phyloP scores from a whole-genome alignment of 2,888 invertebrate species.

The Ctenicera cuprea region DNA sequence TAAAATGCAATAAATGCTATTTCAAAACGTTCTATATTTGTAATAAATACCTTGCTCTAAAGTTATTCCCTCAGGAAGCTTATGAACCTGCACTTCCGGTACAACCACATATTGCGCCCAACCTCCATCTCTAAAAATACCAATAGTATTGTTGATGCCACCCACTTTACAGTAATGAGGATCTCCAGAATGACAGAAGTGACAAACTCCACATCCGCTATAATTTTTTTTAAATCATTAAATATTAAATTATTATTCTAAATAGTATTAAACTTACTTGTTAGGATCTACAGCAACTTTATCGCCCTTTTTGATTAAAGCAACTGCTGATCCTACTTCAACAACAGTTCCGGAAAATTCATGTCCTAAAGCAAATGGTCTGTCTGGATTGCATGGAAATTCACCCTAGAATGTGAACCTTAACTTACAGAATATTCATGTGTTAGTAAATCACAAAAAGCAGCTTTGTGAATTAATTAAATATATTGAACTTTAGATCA shows the following conservation, averaged over 20 bases:
- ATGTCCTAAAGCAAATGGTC: conserved; percentile 78
- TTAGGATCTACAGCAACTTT: conserved; percentile 83
- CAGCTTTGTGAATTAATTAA: too few relatives aligned
- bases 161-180: conserved; percentile 80
- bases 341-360: conserved; percentile 81
- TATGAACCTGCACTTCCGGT: conserved; percentile 78
- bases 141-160: conserved; percentile 79
- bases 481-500: too few relatives aligned
- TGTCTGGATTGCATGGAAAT: conserved; percentile 77
- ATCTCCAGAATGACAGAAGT: conserved; percentile 77
- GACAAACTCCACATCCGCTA: conserved; percentile 79
- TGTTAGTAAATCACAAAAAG: too few relatives aligned
- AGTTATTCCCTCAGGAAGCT: conserved; percentile 75
- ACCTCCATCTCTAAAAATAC: conserved; percentile 80
- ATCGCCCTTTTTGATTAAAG: conserved; percentile 78
- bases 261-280: conserved; percentile 70
- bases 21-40: too few relatives aligned
- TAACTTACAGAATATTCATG: neutral
- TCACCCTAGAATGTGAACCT: conserved; percentile 74
- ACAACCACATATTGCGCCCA: conserved; percentile 81
- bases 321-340: conserved; percentile 76
- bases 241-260: neutral
- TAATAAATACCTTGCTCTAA: conserved; percentile 77
- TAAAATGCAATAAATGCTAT: too few relatives aligned
- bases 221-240: conserved; percentile 31